Conservation (phyloP, 2,113 vertebrate genomes). For the Halichoerus grypus region DNA sequence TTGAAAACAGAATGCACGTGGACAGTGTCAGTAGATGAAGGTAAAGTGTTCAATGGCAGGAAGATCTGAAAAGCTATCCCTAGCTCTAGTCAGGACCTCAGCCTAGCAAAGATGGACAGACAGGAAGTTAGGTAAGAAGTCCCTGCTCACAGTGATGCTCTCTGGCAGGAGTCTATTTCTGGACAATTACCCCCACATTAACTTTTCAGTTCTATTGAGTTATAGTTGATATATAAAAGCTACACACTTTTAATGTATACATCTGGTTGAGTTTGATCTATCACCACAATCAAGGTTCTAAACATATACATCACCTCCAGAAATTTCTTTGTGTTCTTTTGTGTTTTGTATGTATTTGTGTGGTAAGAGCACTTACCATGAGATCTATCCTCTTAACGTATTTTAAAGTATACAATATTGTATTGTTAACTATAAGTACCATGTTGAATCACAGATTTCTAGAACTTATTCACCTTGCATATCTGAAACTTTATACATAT, state of each 20-base stretch:
- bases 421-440: background rate
- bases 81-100: too few species aligned
- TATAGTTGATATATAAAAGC: background rate
- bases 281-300: background rate
- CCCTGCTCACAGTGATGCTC: background rate
- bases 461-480: background rate
- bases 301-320: background rate
- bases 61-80: background rate
- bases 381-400: background rate
- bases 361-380: background rate
- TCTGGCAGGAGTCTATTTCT: background rate
- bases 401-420: background rate
- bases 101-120: too few species aligned
- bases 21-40: background rate
- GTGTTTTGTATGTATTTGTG: background rate
- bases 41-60: background rate
- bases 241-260: background rate
- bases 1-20: background rate
- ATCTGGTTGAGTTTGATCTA: background rate
- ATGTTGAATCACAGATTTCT: background rate
- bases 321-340: background rate
- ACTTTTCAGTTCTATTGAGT: background rate
- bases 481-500: background rate
- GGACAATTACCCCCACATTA: background rate
- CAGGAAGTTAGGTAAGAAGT: background rate